Percentiles rank a stretch among this genome's conserved stretches.
Conservation (phyloP, 2,113 vertebrate species). For the Scopus umbretta region DNA sequence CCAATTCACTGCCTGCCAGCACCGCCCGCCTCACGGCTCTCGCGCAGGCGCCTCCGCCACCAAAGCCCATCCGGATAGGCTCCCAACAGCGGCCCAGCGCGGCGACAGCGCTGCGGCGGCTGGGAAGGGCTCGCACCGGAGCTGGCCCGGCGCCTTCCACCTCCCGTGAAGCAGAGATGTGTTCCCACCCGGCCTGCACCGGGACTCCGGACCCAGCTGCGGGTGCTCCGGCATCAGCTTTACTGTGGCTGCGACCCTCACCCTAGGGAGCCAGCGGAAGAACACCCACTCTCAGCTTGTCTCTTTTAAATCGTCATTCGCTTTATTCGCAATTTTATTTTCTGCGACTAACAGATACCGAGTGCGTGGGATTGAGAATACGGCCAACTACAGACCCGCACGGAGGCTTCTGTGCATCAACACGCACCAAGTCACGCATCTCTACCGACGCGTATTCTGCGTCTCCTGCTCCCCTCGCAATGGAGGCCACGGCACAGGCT, state of each 20-base stretch:
- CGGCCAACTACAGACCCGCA: not conserved
- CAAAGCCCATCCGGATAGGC: not conserved
- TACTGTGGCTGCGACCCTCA: fast-evolving
- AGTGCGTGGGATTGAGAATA: fast-evolving
- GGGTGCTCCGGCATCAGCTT: not conserved
- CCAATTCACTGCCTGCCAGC: fast-evolving
- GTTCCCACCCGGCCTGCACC: not conserved
- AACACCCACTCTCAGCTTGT: fast-evolving
- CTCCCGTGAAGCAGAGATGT: too few species aligned
- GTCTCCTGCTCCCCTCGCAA: not conserved
- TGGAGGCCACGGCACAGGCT: not conserved
- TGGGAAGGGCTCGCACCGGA: not conserved
- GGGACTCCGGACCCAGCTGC: fast-evolving
- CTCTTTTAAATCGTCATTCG: fast-evolving
- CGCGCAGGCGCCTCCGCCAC: fast-evolving
- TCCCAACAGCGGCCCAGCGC: fast-evolving
- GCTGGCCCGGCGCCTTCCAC: too few species aligned
- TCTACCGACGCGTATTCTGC: not conserved
- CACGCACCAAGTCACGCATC: fast-evolving
- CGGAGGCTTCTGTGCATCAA: not conserved
- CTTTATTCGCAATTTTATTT: not conserved
- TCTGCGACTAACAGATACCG: fast-evolving
- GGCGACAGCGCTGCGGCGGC: not conserved
- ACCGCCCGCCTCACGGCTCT: not conserved
- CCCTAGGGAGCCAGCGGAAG: fast-evolving